Evolutionary conservation across 30 jellyfish, hydroid and myxozoan genomes (phyloP), one percentile per base, ranked within the genome.

Genomic region (Chironex yamaguchii): DNA sequence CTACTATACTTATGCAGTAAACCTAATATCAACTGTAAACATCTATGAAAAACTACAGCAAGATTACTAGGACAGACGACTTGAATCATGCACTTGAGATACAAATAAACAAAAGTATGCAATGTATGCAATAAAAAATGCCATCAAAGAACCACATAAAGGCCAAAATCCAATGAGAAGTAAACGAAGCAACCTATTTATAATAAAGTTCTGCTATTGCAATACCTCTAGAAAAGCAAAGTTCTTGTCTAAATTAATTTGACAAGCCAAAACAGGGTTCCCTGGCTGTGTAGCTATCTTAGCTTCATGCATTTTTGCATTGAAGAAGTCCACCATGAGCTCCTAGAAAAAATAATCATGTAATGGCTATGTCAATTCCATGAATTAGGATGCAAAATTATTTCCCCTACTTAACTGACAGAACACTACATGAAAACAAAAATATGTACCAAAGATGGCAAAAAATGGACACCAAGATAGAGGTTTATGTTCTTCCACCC

Each of bases 181-280:
- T 48, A n/a, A 12, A 48, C 13, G 62, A n/a, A 12, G n/a, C 13
- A n/a, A 48, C n/a, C n/a, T 13, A 12, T 48, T 48, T 48, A 48
- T 48, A 48, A 48, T n/a, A 48, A n/a, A 48, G 13, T 48, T 12
- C 13, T 12, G 32, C 12, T 34, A n/a, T n/a, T n/a, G n/a, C n/a
- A n/a, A 30, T 73, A 95, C 99, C 97, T 95, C 99, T 4, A 95
- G 81, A 52, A 90, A 95, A 50, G 99, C 99, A 85, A 91, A 90
- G 70, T 95, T 91, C 74, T 91, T 91, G 62, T 95, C 99, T 75
- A 90, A 54, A 80, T 91, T 91, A 35, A 95, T 95, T 66, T 95
- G 98, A 67, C 97, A 95, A 1, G 99, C 97, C 58, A 95, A 67
- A 29, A 91, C 99, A 4, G 99, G 99, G 34, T 95, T 91, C 9